These are phyloP conservation scores for Gyrodactylus bullatarudis DNA, from an alignment of 1,140 invertebrate species.

Conservation along the genomic window DNA sequence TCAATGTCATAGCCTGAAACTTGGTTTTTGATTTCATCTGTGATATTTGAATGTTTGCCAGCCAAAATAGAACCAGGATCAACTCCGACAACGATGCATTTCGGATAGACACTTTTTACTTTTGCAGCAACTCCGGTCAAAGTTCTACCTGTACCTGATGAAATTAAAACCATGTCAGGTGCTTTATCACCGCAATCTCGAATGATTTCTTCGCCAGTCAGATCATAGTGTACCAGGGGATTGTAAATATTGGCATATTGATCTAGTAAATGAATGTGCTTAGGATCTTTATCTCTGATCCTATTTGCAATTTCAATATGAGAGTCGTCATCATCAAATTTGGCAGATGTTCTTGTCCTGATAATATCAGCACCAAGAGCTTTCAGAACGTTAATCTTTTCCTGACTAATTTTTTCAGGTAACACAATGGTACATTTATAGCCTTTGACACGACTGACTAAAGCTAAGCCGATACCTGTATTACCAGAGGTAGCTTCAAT, in stretches of 20 bases:
- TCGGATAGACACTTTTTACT: constrained; percentile 35
- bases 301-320: constrained; percentile 57
- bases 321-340: constrained; percentile 50
- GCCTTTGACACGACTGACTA: constrained; percentile 66
- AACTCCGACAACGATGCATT: too few species aligned
- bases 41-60: constrained; percentile 26
- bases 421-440: constrained; percentile 90
- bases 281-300: constrained; percentile 38
- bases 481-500: constrained; percentile 67
- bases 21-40: constrained; percentile 29
- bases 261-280: constrained; percentile 65
- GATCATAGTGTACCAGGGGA: constrained; percentile 64
- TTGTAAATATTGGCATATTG: constrained; percentile 63
- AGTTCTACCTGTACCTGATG: constrained; percentile 60
- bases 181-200: constrained; percentile 35
- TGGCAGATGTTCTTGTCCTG: constrained; percentile 59
- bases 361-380: constrained; percentile 76
- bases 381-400: constrained; percentile 48
- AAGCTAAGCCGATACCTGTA: constrained; percentile 48
- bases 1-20: constrained; percentile 43
- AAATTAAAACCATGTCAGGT: constrained; percentile 42
- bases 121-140: constrained; percentile 43
- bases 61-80: constrained; percentile 53
- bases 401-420: constrained; percentile 92
- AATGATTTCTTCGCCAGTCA: constrained; percentile 52